Evolutionary conservation across 1,140 invertebrate species (phyloP), one percentile per base, ranked within the genome.

Genomic region (Batillaria attramentaria): DNA sequence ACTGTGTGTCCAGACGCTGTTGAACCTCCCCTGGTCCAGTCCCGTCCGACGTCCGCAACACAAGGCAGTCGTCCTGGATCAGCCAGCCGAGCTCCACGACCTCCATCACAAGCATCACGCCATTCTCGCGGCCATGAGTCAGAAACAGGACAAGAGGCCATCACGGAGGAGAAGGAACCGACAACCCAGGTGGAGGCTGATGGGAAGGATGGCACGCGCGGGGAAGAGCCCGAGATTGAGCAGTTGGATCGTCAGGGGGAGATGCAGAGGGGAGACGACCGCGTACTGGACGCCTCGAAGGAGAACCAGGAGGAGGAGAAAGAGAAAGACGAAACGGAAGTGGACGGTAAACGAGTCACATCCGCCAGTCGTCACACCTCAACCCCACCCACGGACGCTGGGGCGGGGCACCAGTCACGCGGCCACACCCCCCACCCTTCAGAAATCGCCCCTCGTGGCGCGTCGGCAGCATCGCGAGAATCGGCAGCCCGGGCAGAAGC

Each of bases 181-280:
- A 37, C 33, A 3, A 33, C 16, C 35, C 46, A 75, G 31, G 54
- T n/a, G 39, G 35, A 20, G 18, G n/a, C 18, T 4, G 37, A 62
- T 13, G 43, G 33, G 46, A 39, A 37, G 18, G 16, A 66, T 16
- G 78, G 41, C 18, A n/a, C 72, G 0, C 6, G 68, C 3, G 74
- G 68, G 4, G n/a, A 69, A 2, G 73, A 80, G n/a, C 73, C 79
- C 3, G 50, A n/a, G 33, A 57, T 57, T 18, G 79, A 80, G 68
- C 62, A 77, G 54, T 54, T 70, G 33, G 43, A 70, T 37, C 65
- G 68, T 18, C 68, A 77, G 33, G 65, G 50, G 5, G 79, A 77
- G 39, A 42, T 42, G 5, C 79, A 80, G 46, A 57, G 79, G n/a
- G 79, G 68, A 20, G 46, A 68, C 20, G 79, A 80, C 33, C 39